Conservation (phyloP, 2,888 invertebrate genomes). For the Zootermopsis nevadensis region DNA sequence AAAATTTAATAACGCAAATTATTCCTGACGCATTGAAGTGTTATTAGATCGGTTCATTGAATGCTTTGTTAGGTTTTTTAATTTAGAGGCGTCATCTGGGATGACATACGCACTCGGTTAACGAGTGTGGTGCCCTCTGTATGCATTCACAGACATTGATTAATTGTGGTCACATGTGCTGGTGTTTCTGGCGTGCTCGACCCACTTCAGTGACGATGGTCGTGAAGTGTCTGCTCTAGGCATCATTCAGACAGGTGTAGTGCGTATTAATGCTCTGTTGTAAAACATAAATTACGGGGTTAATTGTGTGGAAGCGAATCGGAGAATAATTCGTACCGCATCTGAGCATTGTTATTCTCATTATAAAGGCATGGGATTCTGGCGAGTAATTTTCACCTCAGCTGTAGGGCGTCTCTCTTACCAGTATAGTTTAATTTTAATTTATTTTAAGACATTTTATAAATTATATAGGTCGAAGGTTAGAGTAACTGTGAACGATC, state of each 20-base stretch:
- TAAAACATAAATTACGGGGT: background rate
- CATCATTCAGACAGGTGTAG: background rate
- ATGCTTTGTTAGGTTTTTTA: background rate
- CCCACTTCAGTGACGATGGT: background rate
- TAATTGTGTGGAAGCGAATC: background rate
- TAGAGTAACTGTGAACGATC: too few relatives aligned
- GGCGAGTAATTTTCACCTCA: too few relatives aligned
- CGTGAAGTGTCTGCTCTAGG: background rate
- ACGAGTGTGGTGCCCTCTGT: background rate
- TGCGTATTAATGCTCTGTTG: background rate
- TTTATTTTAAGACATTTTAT: too few relatives aligned
- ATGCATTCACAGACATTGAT: constrained; percentile 2
- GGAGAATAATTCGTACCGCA: too few relatives aligned
- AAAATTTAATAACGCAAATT: too few relatives aligned
- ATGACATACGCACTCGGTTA: background rate
- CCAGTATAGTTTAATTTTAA: too few relatives aligned
- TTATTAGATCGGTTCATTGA: background rate
- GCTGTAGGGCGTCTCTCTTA: too few relatives aligned
- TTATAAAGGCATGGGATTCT: too few relatives aligned
- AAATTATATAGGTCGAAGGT: too few relatives aligned
- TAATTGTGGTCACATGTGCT: background rate
- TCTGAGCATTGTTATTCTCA: too few relatives aligned
- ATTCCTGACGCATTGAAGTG: too few relatives aligned
- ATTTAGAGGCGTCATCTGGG: background rate
- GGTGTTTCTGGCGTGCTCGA: background rate